These are phyloP conservation scores for Lagocephalus sceleratus DNA, from an alignment of 2,797 vertebrate genomes.

Conservation along the genomic window DNA sequence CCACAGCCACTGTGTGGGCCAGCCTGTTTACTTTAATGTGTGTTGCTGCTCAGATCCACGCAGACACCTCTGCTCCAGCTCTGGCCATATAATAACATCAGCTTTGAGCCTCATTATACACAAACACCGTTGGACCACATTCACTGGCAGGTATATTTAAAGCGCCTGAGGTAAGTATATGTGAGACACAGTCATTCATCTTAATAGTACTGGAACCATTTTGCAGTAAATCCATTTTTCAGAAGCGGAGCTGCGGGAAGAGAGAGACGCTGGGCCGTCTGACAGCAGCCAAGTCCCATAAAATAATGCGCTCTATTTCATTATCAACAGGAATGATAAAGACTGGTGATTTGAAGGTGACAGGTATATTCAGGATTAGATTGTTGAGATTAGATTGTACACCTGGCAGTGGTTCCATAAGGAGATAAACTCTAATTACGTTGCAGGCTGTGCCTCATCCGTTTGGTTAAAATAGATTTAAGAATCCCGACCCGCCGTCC, in stretches of 20 bases:
- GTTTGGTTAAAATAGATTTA: too few relatives aligned
- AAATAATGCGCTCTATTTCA: background rate
- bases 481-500: too few relatives aligned
- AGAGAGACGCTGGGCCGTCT: too few relatives aligned
- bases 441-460: slow-evolving; percentile 10
- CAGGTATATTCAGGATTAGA: background rate
- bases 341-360: slow-evolving; percentile 15
- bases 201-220: background rate
- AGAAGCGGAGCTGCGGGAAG: too few relatives aligned
- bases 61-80: too few relatives aligned
- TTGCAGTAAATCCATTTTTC: too few relatives aligned
- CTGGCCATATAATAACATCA: too few relatives aligned
- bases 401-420: slow-evolving; percentile 14
- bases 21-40: too few relatives aligned
- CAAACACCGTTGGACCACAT: too few relatives aligned
- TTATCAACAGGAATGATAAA: slow-evolving; percentile 3
- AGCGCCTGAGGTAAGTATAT: background rate
- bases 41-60: too few relatives aligned
- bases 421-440: slow-evolving; percentile 12
- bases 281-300: background rate
- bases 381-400: slow-evolving; percentile 15
- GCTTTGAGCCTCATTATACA: too few relatives aligned
- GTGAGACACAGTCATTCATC: background rate
- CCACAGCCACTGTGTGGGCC: too few relatives aligned
- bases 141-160: background rate